Percentiles rank a stretch among this genome's conserved stretches.
Evolutionary conservation across 2,797 vertebrate species (phyloP).

Genomic region (Ctenopoma kingsleyae): DNA sequence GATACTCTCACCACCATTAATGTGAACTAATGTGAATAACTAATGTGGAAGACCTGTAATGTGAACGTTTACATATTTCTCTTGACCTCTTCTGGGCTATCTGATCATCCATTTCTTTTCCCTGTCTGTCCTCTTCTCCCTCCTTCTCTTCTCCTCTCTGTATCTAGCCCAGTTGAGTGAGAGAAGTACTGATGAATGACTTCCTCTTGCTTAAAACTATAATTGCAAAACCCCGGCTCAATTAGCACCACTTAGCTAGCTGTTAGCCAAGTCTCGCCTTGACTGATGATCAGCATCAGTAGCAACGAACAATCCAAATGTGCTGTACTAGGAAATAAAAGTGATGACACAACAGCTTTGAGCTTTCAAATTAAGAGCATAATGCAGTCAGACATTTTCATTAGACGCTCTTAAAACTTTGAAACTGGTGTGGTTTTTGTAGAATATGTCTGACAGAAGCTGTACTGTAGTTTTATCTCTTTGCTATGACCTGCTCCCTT

Average conservation of each 20-base stretch:
- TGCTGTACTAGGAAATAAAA: constrained; percentile 22
- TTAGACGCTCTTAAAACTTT: constrained; percentile 10
- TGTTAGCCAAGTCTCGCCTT: constrained; percentile 56
- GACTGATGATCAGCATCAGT: constrained; percentile 53
- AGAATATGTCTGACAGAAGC: background rate
- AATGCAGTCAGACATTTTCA: constrained; percentile 26
- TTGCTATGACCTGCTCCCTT: background rate
- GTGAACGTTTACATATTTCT: too few species aligned
- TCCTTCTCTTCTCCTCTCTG: background rate
- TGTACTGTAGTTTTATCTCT: too few species aligned
- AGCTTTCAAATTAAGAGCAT: constrained; percentile 30
- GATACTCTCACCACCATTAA: too few species aligned
- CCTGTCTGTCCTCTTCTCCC: background rate
- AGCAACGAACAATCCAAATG: constrained; percentile 23
- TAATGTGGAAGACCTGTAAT: too few species aligned
- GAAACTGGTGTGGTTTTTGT: background rate
- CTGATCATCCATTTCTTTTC: background rate
- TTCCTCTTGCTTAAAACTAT: constrained; percentile 41
- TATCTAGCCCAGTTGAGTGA: constrained; percentile 7
- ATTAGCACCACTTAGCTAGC: constrained; percentile 71
- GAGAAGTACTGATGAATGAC: constrained; percentile 48
- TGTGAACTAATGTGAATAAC: too few species aligned
- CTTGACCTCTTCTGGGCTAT: too few species aligned
- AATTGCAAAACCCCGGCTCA: constrained; percentile 53
- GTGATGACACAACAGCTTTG: constrained; percentile 46